phyloP scores from a whole-genome alignment of 2,888 invertebrate genomes.

The Caenorhabditis uteleia region DNA sequence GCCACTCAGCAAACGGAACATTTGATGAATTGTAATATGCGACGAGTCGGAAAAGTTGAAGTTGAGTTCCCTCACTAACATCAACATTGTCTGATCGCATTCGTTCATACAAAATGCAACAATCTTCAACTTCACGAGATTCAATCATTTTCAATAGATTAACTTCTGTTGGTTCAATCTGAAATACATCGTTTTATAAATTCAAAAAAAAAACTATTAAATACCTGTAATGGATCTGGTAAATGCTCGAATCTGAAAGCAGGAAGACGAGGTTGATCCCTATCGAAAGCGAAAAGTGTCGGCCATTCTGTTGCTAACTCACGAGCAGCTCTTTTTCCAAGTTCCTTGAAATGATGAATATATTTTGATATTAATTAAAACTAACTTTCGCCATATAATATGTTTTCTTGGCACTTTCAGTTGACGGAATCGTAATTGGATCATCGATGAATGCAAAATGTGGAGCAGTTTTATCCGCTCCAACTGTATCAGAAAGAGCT shows the following conservation, averaged over 20 bases:
- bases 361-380: not conserved
- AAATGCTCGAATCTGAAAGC: conserved; percentile 61
- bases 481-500: conserved; percentile 80
- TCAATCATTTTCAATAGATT: conserved; percentile 52
- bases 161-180: conserved; percentile 53
- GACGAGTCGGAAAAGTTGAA: conserved; percentile 56
- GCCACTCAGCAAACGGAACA: conserved; percentile 54
- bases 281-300: conserved; percentile 67
- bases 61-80: conserved; percentile 36
- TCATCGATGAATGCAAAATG: conserved; percentile 91
- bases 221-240: conserved; percentile 50
- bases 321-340: conserved; percentile 64
- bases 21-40: conserved; percentile 62
- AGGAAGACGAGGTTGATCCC: conserved; percentile 63
- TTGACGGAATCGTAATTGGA: conserved; percentile 74
- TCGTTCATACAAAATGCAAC: conserved; percentile 58
- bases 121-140: conserved; percentile 52
- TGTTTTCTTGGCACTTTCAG: conserved; percentile 36
- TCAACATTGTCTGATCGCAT: conserved; percentile 52
- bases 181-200: not conserved
- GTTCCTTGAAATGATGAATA: conserved; percentile 45
- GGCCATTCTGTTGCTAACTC: conserved; percentile 68
- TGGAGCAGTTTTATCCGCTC: conserved; percentile 83
- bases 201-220: not conserved
- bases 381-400: conserved; percentile 61